Conservation (phyloP, 2,888 invertebrate species). For the Rhyacophila evoluta region DNA sequence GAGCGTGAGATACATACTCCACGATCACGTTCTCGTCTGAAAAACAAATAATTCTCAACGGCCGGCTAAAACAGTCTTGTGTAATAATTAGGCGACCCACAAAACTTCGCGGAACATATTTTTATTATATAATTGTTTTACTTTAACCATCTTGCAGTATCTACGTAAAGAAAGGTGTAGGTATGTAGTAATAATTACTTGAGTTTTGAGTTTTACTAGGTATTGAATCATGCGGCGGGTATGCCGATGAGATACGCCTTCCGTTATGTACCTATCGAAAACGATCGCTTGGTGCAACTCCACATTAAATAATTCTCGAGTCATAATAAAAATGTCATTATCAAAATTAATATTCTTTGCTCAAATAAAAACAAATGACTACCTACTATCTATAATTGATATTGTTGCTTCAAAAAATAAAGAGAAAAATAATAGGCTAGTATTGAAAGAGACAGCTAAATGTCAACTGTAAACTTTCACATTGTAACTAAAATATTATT, state of each 20-base stretch:
- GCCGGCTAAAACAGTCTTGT: not conserved
- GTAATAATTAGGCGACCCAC: not conserved
- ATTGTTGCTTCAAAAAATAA: no score
- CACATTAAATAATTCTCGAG: no score
- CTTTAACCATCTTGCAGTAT: not conserved
- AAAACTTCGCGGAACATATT: not conserved
- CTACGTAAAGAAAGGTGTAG: not conserved
- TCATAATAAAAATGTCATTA: no score
- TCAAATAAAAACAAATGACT: no score
- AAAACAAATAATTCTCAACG: not conserved
- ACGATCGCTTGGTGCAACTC: no score
- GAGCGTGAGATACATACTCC: not conserved
- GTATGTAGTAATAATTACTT: not conserved
- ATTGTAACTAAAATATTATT: no score
- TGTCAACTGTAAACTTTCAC: no score
- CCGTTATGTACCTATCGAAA: not conserved
- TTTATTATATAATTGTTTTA: not conserved
- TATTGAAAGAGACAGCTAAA: no score
- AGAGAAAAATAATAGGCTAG: no score
- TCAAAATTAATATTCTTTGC: no score
- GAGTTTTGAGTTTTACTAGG: no score
- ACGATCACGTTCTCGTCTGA: not conserved
- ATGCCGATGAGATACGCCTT: not conserved
- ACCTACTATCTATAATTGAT: no score
- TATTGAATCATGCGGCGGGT: slow-evolving; percentile 5